phyloP scores from a whole-genome alignment of 2,797 vertebrate species.

The Miichthys miiuy region DNA sequence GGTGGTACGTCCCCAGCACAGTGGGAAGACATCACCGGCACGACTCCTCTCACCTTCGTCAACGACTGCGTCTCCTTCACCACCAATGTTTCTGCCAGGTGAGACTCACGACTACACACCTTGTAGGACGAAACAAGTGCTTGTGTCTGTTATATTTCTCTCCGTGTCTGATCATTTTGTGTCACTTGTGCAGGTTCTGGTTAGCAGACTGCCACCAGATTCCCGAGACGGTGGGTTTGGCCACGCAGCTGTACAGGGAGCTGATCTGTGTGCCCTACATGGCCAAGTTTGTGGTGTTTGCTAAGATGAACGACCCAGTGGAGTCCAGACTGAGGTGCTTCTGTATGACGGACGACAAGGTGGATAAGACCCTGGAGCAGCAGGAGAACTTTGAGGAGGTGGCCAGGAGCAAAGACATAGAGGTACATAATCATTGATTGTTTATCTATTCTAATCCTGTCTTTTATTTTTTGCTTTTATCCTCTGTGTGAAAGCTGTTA shows the following conservation, averaged over 20 bases:
- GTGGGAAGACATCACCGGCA: slow-evolving; percentile 99
- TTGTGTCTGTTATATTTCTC: background rate
- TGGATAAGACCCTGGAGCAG: slow-evolving; percentile 99
- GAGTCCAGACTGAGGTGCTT: slow-evolving; percentile 97
- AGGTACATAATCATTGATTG: slow-evolving; percentile 80
- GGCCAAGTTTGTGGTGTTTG: slow-evolving; percentile 99
- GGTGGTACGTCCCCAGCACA: slow-evolving; percentile 98
- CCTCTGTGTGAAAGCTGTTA: background rate
- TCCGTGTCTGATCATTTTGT: background rate
- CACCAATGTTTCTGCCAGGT: slow-evolving; percentile 99
- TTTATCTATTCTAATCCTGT: background rate
- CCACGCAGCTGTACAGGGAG: slow-evolving; percentile 96
- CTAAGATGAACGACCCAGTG: slow-evolving; percentile 97
- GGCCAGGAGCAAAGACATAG: slow-evolving; percentile 99
- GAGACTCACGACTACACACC: background rate
- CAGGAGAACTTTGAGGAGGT: slow-evolving; percentile 99
- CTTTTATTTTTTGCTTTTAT: background rate
- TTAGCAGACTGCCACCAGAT: slow-evolving; percentile 98
- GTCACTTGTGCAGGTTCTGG: slow-evolving; percentile 91
- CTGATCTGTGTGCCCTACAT: slow-evolving; percentile 99
- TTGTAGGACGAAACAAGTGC: too few relatives aligned
- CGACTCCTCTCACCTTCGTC: slow-evolving; percentile 96
- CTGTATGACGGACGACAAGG: slow-evolving; percentile 99
- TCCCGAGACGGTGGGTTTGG: slow-evolving; percentile 95
- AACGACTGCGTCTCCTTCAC: slow-evolving; percentile 98